Evolutionary conservation across 2,797 vertebrate genomes (phyloP).

Genomic region (Muscicapa striata): DNA sequence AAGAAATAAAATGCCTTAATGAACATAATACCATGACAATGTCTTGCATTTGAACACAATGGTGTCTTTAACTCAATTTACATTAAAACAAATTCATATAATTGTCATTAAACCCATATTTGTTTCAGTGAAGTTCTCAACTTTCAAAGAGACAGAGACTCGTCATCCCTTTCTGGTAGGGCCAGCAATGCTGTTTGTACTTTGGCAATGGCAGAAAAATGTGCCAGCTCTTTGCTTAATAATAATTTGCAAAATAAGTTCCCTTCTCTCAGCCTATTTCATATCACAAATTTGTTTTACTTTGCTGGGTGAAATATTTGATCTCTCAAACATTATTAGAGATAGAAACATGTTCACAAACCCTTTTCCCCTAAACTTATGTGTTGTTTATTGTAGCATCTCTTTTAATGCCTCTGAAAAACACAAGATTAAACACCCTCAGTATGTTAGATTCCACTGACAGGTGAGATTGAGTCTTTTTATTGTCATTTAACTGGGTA

Average conservation of each 20-base stretch:
- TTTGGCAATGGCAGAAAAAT: not conserved
- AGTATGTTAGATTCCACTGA: not conserved
- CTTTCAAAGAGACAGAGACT: not conserved
- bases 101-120: not conserved
- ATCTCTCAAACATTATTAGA: not conserved
- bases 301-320: not conserved
- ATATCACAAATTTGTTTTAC: conserved; percentile 3
- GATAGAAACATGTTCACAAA: not conserved
- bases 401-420: conserved; percentile 2
- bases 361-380: not conserved
- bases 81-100: not conserved
- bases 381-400: not conserved
- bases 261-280: not conserved
- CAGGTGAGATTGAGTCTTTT: not conserved
- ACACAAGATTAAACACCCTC: not conserved
- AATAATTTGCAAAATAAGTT: not conserved
- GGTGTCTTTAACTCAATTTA: not conserved
- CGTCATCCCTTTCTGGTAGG: not conserved
- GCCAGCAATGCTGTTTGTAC: not conserved
- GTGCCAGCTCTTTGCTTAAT: not conserved
- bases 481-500: not conserved
- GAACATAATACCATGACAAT: not conserved
- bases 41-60: not conserved
- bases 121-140: not conserved
- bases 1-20: not conserved